A percentile compares a stretch with the other conserved stretches of the same genome.
These are phyloP conservation scores for Sphinx pinastri DNA, from an alignment of 2,888 invertebrate species.

Conservation along the genomic window DNA sequence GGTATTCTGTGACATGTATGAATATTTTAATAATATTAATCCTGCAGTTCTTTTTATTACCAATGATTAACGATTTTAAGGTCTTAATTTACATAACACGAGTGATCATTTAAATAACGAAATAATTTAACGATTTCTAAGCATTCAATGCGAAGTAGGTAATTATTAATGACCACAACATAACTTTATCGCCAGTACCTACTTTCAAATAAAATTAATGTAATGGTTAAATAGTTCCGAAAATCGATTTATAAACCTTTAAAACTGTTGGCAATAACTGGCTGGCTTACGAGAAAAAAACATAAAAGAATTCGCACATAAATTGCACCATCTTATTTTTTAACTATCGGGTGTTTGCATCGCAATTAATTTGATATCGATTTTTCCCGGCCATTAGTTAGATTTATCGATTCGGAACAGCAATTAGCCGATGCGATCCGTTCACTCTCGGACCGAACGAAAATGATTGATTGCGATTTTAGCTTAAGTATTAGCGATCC, in stretches of 20 bases:
- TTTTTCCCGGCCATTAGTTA: constrained; percentile 67
- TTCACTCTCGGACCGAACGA: constrained; percentile 49
- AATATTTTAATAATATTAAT: not conserved
- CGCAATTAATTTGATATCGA: constrained; percentile 63
- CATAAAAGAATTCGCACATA: constrained; percentile 41
- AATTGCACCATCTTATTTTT: constrained; percentile 42
- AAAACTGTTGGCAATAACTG: not conserved
- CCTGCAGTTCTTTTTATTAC: not conserved
- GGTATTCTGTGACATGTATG: not conserved
- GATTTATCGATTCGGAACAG: constrained; percentile 65
- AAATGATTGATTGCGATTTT: constrained; percentile 77
- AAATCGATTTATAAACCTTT: not conserved
- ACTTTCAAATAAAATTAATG: not conserved
- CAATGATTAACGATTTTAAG: no score
- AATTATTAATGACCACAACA: not conserved
- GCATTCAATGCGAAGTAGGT: not conserved
- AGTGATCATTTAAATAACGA: not conserved
- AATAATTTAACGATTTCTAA: not conserved
- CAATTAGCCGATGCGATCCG: constrained; percentile 66
- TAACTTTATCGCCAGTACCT: not conserved
- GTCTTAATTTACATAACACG: no score
- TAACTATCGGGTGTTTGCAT: constrained; percentile 46
- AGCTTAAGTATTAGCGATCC: constrained; percentile 48
- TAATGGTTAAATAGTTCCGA: constrained; percentile 12
- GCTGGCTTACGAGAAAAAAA: constrained; percentile 37